phyloP scores from a whole-genome alignment of 2,113 vertebrate genomes.

The Osmerus mordax region DNA sequence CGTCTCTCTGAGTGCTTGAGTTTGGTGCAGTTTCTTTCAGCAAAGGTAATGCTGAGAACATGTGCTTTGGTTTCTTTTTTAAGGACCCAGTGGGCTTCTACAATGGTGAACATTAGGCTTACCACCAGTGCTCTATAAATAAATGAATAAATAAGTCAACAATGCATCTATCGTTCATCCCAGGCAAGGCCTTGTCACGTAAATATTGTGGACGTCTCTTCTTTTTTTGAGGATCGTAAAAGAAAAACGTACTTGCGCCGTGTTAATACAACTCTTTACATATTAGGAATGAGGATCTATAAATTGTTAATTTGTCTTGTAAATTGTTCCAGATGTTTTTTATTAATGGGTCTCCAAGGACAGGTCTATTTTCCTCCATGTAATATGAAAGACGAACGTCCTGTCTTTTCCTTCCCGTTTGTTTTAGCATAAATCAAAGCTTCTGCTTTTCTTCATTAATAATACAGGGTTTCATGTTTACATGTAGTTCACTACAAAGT shows the following conservation, averaged over 20 bases:
- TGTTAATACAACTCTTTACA: slow-evolving; percentile 32
- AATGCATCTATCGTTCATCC: slow-evolving; percentile 28
- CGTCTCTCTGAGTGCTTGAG: not conserved
- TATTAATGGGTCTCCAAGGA: slow-evolving; percentile 27
- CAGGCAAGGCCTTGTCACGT: slow-evolving; percentile 24
- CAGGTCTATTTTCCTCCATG: slow-evolving; percentile 8
- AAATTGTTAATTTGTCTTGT: slow-evolving; percentile 22
- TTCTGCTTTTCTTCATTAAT: slow-evolving; percentile 11
- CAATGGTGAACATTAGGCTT: slow-evolving; percentile 1
- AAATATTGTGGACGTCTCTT: slow-evolving; percentile 42
- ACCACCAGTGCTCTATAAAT: slow-evolving; percentile 34
- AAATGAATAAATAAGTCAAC: slow-evolving; percentile 45
- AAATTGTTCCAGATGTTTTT: slow-evolving; percentile 35
- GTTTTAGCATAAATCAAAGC: slow-evolving; percentile 29
- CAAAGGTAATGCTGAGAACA: slow-evolving; percentile 14
- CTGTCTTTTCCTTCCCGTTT: slow-evolving; percentile 9
- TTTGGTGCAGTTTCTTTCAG: slow-evolving; percentile 13
- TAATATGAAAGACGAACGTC: slow-evolving; percentile 6
- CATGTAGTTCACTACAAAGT: not conserved
- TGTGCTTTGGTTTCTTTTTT: slow-evolving; percentile 16
- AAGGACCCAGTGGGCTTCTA: slow-evolving; percentile 9
- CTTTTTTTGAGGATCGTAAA: slow-evolving; percentile 45
- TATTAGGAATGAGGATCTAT: slow-evolving; percentile 26
- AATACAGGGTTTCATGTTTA: slow-evolving; percentile 23
- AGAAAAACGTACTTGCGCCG: slow-evolving; percentile 19